Evolutionary conservation across 2,888 invertebrate species (phyloP), one percentile per base, ranked within the genome.

Genomic region (Plemyria rubiginata): DNA sequence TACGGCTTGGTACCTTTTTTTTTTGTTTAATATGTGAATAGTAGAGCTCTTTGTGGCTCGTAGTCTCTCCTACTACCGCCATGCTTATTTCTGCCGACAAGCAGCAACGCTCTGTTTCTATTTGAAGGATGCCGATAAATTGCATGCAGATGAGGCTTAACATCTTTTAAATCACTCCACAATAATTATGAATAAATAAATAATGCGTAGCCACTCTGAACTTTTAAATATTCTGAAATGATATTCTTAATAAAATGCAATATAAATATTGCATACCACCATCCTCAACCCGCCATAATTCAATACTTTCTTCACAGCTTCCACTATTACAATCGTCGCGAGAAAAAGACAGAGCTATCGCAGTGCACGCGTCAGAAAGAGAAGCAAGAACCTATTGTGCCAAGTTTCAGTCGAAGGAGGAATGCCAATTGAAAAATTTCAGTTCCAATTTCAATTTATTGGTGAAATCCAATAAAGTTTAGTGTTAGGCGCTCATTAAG

Each of bases 291-390:
- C 69, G 74, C 83, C 79, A 87, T 87, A 86, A 86, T 80, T 87
- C 87, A 88, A 87, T 87, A 88, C 86, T 87, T 88, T 87, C 85
- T 81, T 82, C 81, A 70, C 81, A 74, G 81, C 82, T 80, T 82
- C 80, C 85, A 88, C 87, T 88, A 88, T 88, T 84, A 85, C 88
- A 88, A 87, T 85, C 84, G 84, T 80, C 83, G 82, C 67, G 40
- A 64, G 78, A 86, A 56, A 45, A 79, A 72, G 87, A 87, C 63
- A 50, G 68, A 48, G n/a, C 54, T 66, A 77, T 52, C 12, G 3
- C 38, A 12, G 7, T 2, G 2, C 0, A 0, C 0, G 51, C 49
- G 73, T 12, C 65, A 56, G 70, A 79, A 62, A 67, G 80, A 72
- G 78, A 80, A 9, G 12, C 40, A 61, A 57, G 15, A 6, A 65